Evolutionary conservation across 2,888 invertebrate genomes (phyloP).

Genomic region (Stratiomys singularior): DNA sequence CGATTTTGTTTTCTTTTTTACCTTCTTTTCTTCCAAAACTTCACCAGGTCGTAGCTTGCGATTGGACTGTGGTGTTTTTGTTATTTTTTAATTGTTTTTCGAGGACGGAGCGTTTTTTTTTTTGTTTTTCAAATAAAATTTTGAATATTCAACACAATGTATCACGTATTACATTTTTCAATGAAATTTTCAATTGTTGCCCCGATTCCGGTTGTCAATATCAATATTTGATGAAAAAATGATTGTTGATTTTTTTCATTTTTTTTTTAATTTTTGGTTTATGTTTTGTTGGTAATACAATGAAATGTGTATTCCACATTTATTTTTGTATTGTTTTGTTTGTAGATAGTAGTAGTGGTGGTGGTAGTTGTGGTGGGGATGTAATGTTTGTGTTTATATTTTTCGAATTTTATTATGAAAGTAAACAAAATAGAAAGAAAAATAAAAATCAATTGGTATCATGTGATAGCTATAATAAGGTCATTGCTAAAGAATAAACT

Average conservation of each 20-base stretch:
- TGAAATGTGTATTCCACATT: neutral
- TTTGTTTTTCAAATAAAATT: neutral
- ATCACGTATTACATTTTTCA: neutral
- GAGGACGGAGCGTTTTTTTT: slow-evolving; percentile 56
- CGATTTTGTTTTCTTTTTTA: slow-evolving; percentile 73
- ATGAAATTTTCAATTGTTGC: neutral
- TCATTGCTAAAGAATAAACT: no score
- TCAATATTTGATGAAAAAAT: neutral
- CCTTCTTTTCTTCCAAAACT: slow-evolving; percentile 94
- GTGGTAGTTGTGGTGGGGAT: no score
- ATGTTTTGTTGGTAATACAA: neutral
- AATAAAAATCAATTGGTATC: no score
- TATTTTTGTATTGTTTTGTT: neutral
- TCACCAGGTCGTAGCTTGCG: slow-evolving; percentile 94
- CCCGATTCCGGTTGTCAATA: neutral
- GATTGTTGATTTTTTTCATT: neutral
- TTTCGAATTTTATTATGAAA: slow-evolving; percentile 23
- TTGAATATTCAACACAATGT: neutral
- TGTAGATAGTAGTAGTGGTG: neutral
- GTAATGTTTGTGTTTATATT: slow-evolving; percentile 7
- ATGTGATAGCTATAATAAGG: no score
- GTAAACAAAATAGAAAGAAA: neutral
- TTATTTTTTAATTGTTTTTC: neutral
- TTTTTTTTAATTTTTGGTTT: no score
- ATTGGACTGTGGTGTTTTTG: slow-evolving; percentile 73